phyloP scores from a whole-genome alignment of 1,140 invertebrate genomes.

The Myzus persicae region DNA sequence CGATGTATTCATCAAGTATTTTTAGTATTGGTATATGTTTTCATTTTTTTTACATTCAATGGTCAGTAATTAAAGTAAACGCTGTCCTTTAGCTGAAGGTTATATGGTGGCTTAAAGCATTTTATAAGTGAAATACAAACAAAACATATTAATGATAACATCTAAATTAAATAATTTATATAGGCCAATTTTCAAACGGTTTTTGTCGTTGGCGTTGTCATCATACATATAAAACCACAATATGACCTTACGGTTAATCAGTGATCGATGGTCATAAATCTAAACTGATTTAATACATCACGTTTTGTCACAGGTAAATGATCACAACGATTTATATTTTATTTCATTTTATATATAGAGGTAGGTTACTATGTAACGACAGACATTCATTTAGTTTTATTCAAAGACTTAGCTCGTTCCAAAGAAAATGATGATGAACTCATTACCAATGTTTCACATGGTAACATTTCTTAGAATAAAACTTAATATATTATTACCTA shows the following conservation, averaged over 20 bases:
- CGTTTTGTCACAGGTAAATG: conserved; percentile 52
- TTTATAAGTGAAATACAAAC: not conserved
- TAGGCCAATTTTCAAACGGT: conserved; percentile 32
- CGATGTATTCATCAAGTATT: not conserved
- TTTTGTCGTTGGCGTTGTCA: not conserved
- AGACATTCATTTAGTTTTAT: not conserved
- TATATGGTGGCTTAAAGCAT: not conserved
- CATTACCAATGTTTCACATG: not conserved
- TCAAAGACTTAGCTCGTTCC: not conserved
- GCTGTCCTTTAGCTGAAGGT: not conserved
- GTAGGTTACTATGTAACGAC: not conserved
- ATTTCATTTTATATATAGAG: conserved; percentile 35
- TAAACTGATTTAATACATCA: not conserved
- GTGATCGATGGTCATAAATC: not conserved
- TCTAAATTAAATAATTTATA: conserved; percentile 9
- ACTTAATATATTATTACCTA: not conserved
- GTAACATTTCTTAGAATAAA: not conserved
- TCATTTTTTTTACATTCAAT: not conserved
- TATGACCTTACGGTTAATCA: not conserved
- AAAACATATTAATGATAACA: not conserved
- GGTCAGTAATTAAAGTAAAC: not conserved
- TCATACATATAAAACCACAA: conserved; percentile 2
- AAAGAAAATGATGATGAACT: not conserved
- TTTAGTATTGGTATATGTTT: not conserved
- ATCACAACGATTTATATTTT: conserved; percentile 31